Conservation (phyloP, 2,888 invertebrate genomes). For the Polydrusus pterygomalis region DNA sequence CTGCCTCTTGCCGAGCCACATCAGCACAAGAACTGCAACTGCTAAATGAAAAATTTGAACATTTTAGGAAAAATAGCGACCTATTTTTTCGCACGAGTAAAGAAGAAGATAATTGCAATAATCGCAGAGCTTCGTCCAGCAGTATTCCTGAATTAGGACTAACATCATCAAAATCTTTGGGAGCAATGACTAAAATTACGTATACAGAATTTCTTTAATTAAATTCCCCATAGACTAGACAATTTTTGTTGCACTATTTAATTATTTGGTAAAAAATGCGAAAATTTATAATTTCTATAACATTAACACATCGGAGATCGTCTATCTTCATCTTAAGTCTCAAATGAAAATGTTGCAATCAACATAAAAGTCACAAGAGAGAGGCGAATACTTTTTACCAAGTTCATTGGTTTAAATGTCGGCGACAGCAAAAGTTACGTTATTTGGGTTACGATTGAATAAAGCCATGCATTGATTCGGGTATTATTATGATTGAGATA, state of each 20-base stretch:
- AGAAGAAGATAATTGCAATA: slow-evolving; percentile 60
- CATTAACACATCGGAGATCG: too few relatives aligned
- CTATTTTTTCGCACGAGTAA: slow-evolving; percentile 56
- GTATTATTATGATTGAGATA: too few relatives aligned
- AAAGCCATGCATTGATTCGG: too few relatives aligned
- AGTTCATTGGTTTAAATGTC: too few relatives aligned
- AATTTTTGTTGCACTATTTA: background rate
- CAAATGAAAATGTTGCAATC: background rate
- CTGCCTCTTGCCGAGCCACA: slow-evolving; percentile 68
- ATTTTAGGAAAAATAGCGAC: slow-evolving; percentile 74
- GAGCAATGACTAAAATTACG: slow-evolving; percentile 55
- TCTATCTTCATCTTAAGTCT: background rate
- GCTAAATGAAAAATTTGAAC: slow-evolving; percentile 75
- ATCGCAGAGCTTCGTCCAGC: slow-evolving; percentile 45
- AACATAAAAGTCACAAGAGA: too few relatives aligned
- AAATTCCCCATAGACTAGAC: background rate
- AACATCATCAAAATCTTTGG: slow-evolving; percentile 54
- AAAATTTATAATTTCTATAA: too few relatives aligned
- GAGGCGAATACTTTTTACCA: too few relatives aligned
- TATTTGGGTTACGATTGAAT: too few relatives aligned
- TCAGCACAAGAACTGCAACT: slow-evolving; percentile 73
- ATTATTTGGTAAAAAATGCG: too few relatives aligned
- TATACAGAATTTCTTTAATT: slow-evolving; percentile 15
- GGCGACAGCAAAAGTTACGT: too few relatives aligned
- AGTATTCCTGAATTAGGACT: slow-evolving; percentile 37